These are phyloP conservation scores for Pseudolaguvia tuberculata DNA, from an alignment of 2,113 vertebrate genomes.

Conservation along the genomic window DNA sequence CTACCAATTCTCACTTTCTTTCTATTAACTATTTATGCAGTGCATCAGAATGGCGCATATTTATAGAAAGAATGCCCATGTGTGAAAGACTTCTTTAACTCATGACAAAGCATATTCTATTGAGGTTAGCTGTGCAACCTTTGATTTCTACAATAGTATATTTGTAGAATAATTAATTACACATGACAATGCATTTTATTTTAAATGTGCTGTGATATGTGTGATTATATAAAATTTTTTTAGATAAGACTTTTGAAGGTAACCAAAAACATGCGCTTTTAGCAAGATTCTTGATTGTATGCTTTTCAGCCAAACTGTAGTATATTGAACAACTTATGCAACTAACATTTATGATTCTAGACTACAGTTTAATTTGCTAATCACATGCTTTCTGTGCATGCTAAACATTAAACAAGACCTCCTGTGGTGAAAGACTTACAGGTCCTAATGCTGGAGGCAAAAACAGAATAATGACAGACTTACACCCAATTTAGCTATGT, in stretches of 20 bases:
- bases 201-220: not conserved
- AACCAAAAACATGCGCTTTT: not conserved
- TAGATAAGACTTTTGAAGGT: not conserved
- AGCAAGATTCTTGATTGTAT: not conserved
- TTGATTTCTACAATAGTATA: not conserved
- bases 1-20: not conserved
- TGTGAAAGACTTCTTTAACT: not conserved
- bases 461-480: too few species aligned
- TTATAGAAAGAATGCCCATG: not conserved
- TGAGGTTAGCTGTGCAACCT: not conserved
- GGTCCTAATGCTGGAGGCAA: too few species aligned
- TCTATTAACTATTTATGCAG: not conserved
- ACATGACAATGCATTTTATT: not conserved
- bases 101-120: not conserved
- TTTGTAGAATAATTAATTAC: not conserved
- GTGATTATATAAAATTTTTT: not conserved
- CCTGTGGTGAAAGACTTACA: too few species aligned
- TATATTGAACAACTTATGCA: not conserved
- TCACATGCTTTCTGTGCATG: not conserved
- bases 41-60: not conserved
- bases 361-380: not conserved
- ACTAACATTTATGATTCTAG: not conserved
- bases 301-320: not conserved
- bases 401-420: not conserved
- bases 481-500: too few species aligned